phyloP scores from a whole-genome alignment of 1,140 invertebrate genomes.

The Rhagoletis zephyria region DNA sequence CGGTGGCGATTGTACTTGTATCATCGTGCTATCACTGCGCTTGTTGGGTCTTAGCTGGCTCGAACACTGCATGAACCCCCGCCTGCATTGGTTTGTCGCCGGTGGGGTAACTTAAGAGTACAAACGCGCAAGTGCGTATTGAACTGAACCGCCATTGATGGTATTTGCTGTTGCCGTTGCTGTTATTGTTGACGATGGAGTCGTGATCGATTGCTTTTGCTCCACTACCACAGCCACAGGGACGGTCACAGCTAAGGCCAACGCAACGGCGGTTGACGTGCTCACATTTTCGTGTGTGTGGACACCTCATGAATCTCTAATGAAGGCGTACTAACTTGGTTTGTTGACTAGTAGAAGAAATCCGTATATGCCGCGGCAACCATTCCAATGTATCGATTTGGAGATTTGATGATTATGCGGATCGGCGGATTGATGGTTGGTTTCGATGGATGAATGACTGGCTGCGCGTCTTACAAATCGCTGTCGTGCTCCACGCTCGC shows the following conservation, averaged over 20 bases:
- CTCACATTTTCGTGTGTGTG: conserved; percentile 58
- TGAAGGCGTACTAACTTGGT: conserved; percentile 66
- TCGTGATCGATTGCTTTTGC: conserved; percentile 21
- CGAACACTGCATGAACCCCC: neutral
- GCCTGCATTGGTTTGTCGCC: neutral
- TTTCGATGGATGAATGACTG: neutral
- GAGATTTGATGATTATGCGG: conserved; percentile 43
- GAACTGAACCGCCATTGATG: neutral
- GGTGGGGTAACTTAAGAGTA: neutral
- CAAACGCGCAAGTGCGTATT: neutral
- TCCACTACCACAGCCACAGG: neutral
- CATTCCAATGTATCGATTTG: conserved; percentile 51
- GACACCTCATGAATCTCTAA: conserved; percentile 71
- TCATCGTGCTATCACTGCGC: neutral
- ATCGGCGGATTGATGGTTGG: neutral
- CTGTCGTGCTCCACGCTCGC: neutral
- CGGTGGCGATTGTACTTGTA: neutral
- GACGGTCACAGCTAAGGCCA: conserved; percentile 7
- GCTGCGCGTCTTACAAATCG: neutral
- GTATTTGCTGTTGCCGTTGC: neutral
- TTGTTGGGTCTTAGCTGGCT: neutral
- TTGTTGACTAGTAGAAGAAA: conserved; percentile 11
- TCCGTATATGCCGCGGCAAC: conserved; percentile 1
- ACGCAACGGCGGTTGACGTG: conserved; percentile 54
- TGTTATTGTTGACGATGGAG: neutral